Conservation (phyloP, 2,888 invertebrate genomes). For the Eupithecia inturbata region DNA sequence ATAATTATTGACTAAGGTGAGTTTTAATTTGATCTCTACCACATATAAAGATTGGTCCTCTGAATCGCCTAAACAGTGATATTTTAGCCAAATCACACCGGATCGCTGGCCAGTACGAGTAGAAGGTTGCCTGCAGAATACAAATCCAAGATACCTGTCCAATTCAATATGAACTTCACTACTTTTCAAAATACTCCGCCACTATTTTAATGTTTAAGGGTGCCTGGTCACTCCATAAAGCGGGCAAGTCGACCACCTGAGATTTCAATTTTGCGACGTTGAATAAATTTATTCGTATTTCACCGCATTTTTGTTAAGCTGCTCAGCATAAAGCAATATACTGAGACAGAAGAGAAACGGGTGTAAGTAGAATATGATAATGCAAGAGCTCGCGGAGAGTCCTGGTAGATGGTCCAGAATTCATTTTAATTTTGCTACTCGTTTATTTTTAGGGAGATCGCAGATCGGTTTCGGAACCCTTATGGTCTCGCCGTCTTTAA, state of each 20-base stretch:
- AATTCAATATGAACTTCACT: constrained; percentile 52
- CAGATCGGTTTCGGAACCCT: no score
- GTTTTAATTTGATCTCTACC: neutral
- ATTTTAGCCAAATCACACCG: constrained; percentile 67
- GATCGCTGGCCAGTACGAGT: constrained; percentile 57
- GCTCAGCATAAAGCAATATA: constrained; percentile 57
- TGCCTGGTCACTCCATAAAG: constrained; percentile 54
- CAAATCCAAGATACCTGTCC: constrained; percentile 68
- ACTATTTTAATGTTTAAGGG: constrained; percentile 44
- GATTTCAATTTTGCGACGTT: constrained; percentile 80
- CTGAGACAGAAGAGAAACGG: constrained; percentile 41
- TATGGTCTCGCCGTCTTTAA: no score
- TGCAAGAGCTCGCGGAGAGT: neutral
- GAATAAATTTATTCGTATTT: constrained; percentile 79
- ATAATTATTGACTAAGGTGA: neutral
- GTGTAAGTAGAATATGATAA: constrained; percentile 23
- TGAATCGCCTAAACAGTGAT: constrained; percentile 52
- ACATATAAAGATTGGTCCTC: neutral
- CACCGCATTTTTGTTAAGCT: constrained; percentile 64
- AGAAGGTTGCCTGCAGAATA: constrained; percentile 66
- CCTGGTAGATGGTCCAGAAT: neutral
- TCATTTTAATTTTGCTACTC: neutral
- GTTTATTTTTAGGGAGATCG: no score
- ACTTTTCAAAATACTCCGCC: constrained; percentile 50
- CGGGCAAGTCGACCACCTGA: constrained; percentile 74